Conservation (phyloP, 2,888 invertebrate species). For the Nephrotoma flavescens region DNA sequence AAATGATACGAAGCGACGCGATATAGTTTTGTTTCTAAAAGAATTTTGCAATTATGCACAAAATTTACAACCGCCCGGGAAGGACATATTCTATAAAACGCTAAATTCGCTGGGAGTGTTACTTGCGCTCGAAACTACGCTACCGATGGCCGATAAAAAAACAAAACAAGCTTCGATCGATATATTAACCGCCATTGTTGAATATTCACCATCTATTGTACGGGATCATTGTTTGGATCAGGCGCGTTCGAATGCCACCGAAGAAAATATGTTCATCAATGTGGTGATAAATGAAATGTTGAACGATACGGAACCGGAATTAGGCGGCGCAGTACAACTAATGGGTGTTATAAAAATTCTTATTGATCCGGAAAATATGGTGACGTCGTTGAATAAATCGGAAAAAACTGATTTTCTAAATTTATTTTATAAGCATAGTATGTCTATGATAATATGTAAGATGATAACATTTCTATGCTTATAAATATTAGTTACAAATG, state of each 20-base stretch:
- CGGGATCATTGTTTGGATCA: conserved; percentile 94
- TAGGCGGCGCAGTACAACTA: conserved; percentile 93
- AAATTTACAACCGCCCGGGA: conserved; percentile 91
- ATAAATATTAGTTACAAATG: background rate
- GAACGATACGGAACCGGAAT: conserved; percentile 89
- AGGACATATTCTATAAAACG: conserved; percentile 95
- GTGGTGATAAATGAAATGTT: conserved; percentile 98
- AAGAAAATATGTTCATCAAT: conserved; percentile 88
- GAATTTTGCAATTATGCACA: conserved; percentile 99
- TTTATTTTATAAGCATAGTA: conserved; percentile 97
- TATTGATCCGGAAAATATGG: conserved; percentile 96
- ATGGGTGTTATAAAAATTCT: conserved; percentile 87
- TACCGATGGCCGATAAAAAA: conserved; percentile 81
- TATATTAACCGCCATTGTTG: conserved; percentile 94
- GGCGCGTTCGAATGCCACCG: conserved; percentile 66
- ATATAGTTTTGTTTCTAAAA: conserved; percentile 92
- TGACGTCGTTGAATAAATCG: conserved; percentile 37
- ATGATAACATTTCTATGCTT: conserved; percentile 10
- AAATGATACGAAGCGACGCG: conserved; percentile 69
- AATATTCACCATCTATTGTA: conserved; percentile 94
- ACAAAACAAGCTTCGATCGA: conserved; percentile 97
- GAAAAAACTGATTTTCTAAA: conserved; percentile 97
- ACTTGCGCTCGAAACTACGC: conserved; percentile 78
- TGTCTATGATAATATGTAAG: conserved; percentile 85
- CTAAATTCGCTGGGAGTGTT: conserved; percentile 76